These are phyloP conservation scores for Grallaria varia DNA, from an alignment of 2,113 vertebrate genomes.

Conservation along the genomic window DNA sequence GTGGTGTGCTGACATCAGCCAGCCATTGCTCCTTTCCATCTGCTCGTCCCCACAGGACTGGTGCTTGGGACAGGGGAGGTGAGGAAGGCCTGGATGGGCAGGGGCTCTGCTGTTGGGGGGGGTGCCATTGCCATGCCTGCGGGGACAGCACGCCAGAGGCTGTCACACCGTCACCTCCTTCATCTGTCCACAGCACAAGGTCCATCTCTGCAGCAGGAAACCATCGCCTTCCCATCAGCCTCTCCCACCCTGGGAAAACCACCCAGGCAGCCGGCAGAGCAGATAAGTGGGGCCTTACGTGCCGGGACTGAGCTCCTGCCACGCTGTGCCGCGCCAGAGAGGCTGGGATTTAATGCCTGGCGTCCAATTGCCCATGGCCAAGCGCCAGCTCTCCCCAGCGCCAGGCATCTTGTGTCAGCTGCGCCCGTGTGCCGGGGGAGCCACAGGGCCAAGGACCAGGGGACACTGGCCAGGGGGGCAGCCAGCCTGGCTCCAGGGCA, in stretches of 20 bases:
- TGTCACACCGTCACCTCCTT: neutral
- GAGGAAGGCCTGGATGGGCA: neutral
- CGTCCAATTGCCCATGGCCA: accelerated
- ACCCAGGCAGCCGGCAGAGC: neutral
- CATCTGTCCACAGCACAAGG: accelerated
- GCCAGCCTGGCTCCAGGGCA: accelerated
- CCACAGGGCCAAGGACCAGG: accelerated
- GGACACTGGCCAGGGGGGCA: accelerated
- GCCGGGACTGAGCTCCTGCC: accelerated
- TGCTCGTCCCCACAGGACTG: accelerated
- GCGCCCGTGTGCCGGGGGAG: accelerated
- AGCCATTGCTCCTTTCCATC: neutral
- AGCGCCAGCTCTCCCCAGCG: neutral
- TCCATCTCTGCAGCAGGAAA: neutral
- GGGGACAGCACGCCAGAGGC: neutral
- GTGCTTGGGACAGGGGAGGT: neutral
- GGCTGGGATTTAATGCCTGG: neutral
- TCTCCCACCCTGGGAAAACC: neutral
- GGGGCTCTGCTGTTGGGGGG: neutral
- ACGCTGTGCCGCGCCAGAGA: accelerated
- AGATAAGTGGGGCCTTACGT: neutral
- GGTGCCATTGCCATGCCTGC: neutral
- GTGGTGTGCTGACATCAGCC: neutral
- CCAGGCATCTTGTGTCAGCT: neutral
- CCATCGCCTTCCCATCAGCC: accelerated